phyloP scores from a whole-genome alignment of 2,797 vertebrate genomes.

The Setipinna tenuifilis region DNA sequence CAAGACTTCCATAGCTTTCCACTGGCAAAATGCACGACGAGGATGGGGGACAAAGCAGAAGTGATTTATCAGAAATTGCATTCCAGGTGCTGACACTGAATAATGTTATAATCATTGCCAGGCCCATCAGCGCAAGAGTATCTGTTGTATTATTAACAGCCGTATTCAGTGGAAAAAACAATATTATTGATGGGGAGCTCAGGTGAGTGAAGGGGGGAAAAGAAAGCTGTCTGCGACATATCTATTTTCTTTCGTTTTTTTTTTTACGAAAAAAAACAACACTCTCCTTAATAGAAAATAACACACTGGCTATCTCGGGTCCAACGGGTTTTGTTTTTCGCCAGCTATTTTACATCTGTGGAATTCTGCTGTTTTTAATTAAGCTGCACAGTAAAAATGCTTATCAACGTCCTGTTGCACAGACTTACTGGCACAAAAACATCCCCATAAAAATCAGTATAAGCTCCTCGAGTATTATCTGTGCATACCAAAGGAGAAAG shows the following conservation, averaged over 20 bases:
- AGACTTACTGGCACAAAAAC: slow-evolving; percentile 58
- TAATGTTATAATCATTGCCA: slow-evolving; percentile 26
- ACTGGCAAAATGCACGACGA: background rate
- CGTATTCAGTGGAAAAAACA: slow-evolving; percentile 39
- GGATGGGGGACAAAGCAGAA: background rate
- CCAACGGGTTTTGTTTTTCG: background rate
- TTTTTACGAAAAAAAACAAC: slow-evolving; percentile 4
- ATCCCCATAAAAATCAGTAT: slow-evolving; percentile 55
- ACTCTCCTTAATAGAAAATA: background rate
- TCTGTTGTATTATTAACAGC: slow-evolving; percentile 33
- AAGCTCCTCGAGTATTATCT: slow-evolving; percentile 59
- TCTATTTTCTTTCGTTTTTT: slow-evolving; percentile 29
- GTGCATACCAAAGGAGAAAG: slow-evolving; percentile 60
- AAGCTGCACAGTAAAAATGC: slow-evolving; percentile 34
- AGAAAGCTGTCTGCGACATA: background rate
- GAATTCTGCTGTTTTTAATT: slow-evolving; percentile 41
- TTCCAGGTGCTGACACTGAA: slow-evolving; percentile 29
- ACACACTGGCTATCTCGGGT: background rate
- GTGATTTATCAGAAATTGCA: slow-evolving; percentile 38
- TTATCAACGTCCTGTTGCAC: slow-evolving; percentile 34
- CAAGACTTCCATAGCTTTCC: background rate
- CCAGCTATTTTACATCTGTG: background rate
- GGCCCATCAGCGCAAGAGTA: slow-evolving; percentile 1
- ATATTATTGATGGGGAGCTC: slow-evolving; percentile 41
- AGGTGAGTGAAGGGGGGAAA: slow-evolving; percentile 21